phyloP scores from a whole-genome alignment of 2,888 invertebrate species.

The Meandrusa payeni region DNA sequence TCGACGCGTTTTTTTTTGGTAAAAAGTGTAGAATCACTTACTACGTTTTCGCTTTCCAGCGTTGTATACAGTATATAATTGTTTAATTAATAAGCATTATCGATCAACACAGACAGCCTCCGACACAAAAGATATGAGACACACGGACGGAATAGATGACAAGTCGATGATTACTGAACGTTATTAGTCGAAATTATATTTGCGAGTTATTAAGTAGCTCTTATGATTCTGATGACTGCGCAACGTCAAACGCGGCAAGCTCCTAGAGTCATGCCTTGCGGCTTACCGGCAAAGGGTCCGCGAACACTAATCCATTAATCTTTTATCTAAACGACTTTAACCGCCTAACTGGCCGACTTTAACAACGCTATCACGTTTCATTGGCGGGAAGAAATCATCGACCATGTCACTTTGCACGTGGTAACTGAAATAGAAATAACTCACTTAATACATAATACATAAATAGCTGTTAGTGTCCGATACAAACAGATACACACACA shows the following conservation, averaged over 20 bases:
- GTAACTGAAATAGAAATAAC: conserved; percentile 90
- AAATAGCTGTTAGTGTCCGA: conserved; percentile 24
- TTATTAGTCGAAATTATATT: conserved; percentile 39
- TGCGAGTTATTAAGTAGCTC: conserved; percentile 25
- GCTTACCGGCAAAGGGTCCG: conserved; percentile 65
- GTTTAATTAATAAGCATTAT: too few species aligned
- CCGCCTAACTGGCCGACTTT: conserved; percentile 54
- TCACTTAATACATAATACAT: conserved; percentile 20
- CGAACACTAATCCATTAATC: conserved; percentile 40
- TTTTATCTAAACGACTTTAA: conserved; percentile 39
- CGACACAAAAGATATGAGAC: conserved; percentile 30
- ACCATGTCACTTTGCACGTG: conserved; percentile 95
- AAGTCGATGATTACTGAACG: conserved; percentile 62
- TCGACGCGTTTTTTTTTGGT: too few species aligned
- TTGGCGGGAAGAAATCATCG: conserved; percentile 92
- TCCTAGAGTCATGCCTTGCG: conserved; percentile 63
- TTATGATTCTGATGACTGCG: conserved; percentile 39
- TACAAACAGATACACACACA: too few species aligned
- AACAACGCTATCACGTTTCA: conserved; percentile 74
- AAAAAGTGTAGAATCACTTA: too few species aligned
- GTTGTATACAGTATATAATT: too few species aligned
- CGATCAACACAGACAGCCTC: conserved; percentile 18
- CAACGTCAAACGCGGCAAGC: conserved; percentile 48
- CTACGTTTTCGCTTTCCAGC: too few species aligned
- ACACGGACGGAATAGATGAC: conserved; percentile 47